Evolutionary conservation across 2,797 vertebrate genomes (phyloP), one percentile per base, ranked within the genome.

Genomic region (Chaunax sp.): DNA sequence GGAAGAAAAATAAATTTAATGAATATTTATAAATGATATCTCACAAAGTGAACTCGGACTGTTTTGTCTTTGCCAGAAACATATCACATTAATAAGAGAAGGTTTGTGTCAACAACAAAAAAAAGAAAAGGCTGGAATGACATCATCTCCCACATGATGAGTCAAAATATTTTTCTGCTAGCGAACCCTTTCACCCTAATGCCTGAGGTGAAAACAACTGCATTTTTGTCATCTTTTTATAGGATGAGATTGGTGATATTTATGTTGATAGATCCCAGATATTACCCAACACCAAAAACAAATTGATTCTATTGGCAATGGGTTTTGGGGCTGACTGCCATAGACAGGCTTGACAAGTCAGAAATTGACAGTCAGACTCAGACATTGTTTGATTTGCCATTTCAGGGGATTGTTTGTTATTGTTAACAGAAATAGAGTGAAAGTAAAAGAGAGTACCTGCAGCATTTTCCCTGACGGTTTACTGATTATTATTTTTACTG

Each of bases 121-220:
- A 15, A 37, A 50, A 37, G 45, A n/a, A n/a, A n/a, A n/a, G n/a
- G n/a, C n/a, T n/a, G n/a, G n/a, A n/a, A n/a, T n/a, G n/a, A n/a
- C n/a, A n/a, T n/a, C n/a, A 35, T 61, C 52, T 65, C 11, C 43
- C 13, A 50, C 35, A 46, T 1, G 4, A 59, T 60, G 49, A 30
- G 33, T 4, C 10, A 20, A 38, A n/a, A 20, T 38, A 23, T 54
- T 40, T 59, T 5, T 70, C 50, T n/a, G n/a, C n/a, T n/a, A n/a
- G n/a, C 28, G 1, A 54, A 20, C 22, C 3, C 1, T 59, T 47
- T 41, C 4, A 15, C 11, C 9, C 19, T 28, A 28, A 19, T 33
- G 11, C 20, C 18, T 14, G 12, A 40, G n/a, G 11, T 7, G 35
- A 25, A 30, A 19, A 33, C 14, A 22, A 38, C 13, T 10, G 10